Conservation (phyloP, 1,140 invertebrate genomes). For the Epicauta chinensis region DNA sequence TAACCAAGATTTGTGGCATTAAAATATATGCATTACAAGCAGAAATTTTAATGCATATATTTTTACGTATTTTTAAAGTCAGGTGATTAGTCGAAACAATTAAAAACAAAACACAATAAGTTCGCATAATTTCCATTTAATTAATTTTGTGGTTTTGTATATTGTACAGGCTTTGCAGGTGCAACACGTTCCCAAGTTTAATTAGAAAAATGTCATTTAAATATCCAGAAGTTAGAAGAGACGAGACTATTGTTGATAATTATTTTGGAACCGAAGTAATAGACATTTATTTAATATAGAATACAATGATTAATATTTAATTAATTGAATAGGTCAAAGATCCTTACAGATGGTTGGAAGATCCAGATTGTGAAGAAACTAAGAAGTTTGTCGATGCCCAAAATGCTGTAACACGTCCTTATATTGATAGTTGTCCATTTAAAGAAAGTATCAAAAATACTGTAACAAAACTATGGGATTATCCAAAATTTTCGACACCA, state of each 20-base stretch:
- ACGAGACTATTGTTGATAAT: constrained; percentile 70
- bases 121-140: constrained; percentile 5
- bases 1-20: neutral
- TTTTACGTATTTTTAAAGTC: constrained; percentile 12
- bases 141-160: neutral
- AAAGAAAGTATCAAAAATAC: constrained; percentile 66
- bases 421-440: constrained; percentile 68
- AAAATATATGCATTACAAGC: constrained; percentile 11
- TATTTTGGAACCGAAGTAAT: constrained; percentile 77
- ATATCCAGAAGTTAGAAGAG: constrained; percentile 73
- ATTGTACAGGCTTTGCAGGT: constrained; percentile 3
- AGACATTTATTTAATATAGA: neutral
- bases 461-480: constrained; percentile 91
- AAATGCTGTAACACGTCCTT: constrained; percentile 84
- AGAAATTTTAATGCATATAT: constrained; percentile 8
- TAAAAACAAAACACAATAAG: neutral
- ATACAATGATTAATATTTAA: constrained; percentile 6
- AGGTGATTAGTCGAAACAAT: neutral
- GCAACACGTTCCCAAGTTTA: constrained; percentile 8
- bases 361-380: constrained; percentile 89
- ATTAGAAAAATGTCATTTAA: constrained; percentile 27
- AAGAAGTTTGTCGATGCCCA: constrained; percentile 87
- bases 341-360: constrained; percentile 95
- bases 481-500: constrained; percentile 90
- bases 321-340: constrained; percentile 65